Evolutionary conservation across 92 coral and sea anemone genomes (phyloP), one percentile per base, ranked within the genome.

Genomic region (Parazoanthus atlanticus): DNA sequence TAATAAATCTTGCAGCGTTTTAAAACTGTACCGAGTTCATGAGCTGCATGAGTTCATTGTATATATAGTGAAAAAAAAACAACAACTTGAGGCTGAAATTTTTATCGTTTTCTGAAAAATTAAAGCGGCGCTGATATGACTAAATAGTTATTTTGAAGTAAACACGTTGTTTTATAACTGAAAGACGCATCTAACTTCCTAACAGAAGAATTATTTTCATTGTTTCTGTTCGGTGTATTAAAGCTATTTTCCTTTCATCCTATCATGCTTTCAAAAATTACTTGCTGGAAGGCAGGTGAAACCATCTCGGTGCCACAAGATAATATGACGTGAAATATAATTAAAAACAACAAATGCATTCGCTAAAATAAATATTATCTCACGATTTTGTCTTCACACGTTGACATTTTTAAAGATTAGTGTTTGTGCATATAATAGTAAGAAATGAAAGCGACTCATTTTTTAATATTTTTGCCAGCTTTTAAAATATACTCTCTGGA

Each of bases 301-400:
- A 46, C 61, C 86, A 23, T 36, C 54, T 5, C 2, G 76, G 86
- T 31, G 75, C 76, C 86, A 82, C 41, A 82, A 66, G 54, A 32
- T 43, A 43, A 43, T 16, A 23, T 82, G 75, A 32, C 73, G 28
- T 52, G 11, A 82, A 34, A 34, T 64, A 8, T 10, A 3, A 31
- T 82, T 36, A 25, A 40, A 82, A 82, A 34, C 32, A 34, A 70
- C 33, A 82, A 38, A 82, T 34, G 26, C 29, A 23, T 81, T 29
- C 58, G 15, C 26, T 3, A 28, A n/a, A 79, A n/a, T 43, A 26
- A 41, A 34, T 32, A 36, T 21, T 58, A 21, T 79, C 47, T 7
- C 38, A 41, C 56, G 38, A 76, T 40, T 76, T 34, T 76, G 56
- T 76, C 46, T 76, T 40, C 80, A 76, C 8, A n/a, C 31, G 15